Conservation (phyloP, 2,888 invertebrate genomes). For the Cosmorhoe ocellata region DNA sequence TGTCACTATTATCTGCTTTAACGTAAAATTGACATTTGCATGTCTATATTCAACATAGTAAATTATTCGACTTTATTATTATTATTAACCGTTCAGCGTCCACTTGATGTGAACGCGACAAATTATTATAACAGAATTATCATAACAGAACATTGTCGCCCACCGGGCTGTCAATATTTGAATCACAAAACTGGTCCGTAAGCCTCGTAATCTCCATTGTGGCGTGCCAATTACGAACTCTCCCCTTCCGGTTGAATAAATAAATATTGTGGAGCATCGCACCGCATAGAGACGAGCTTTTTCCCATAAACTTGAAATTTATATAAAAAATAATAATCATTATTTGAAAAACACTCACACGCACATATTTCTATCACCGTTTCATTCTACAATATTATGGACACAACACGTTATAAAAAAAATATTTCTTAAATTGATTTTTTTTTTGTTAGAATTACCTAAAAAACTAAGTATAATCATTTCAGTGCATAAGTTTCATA, state of each 20-base stretch:
- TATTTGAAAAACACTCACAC: not conserved
- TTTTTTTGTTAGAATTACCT: too few species aligned
- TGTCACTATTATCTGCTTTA: not conserved
- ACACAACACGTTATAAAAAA: too few species aligned
- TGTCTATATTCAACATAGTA: too few species aligned
- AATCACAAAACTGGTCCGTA: constrained; percentile 76
- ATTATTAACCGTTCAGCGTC: constrained; percentile 32
- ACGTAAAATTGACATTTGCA: constrained; percentile 1
- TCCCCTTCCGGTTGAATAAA: constrained; percentile 79
- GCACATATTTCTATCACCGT: too few species aligned
- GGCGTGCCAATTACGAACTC: constrained; percentile 75
- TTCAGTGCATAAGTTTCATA: too few species aligned
- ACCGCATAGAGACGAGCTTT: constrained; percentile 38
- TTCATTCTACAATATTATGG: too few species aligned
- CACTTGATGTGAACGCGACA: constrained; percentile 50
- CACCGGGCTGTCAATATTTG: constrained; percentile 69
- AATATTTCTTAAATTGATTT: too few species aligned
- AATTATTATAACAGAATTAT: constrained; percentile 75
- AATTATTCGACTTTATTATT: too few species aligned
- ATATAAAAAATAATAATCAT: constrained; percentile 11
- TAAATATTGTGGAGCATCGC: constrained; percentile 66
- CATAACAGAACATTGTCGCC: constrained; percentile 77
- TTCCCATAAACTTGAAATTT: constrained; percentile 39
- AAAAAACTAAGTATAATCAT: too few species aligned
- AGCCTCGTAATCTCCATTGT: constrained; percentile 79